Base-by-base conservation (phyloP, 1,140 invertebrate genomes). In the Anoplolepis gracilipes region DNA sequence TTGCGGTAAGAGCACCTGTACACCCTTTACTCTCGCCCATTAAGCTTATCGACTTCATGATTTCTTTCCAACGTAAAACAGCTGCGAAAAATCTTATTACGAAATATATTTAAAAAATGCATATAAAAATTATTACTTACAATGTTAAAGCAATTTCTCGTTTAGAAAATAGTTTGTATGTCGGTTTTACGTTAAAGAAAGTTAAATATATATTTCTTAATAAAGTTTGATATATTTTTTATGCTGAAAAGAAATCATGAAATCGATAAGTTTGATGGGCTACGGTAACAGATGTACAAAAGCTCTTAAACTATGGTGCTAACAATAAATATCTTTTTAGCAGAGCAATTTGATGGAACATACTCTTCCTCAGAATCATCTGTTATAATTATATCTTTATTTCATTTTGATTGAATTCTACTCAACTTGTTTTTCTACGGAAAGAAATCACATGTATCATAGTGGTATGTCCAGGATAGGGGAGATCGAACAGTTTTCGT, bases 301-400 rank as follows among this genome's bases (percentile, higher is more conserved):
- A n/a, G 5, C 25, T 30, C 1, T 49, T 65, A 70, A 77, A 55
- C 22, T 13, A 49, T 46, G 33, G 13, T 11, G 30, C 16, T 25
- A 22, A 46, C 55, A 69, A 79, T 59, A 72, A 70, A 82, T 82
- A 82, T 53, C n/a, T 42, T 39, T 73, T 73, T 42, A 42, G 25
- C 11, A n/a, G n/a, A 82, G 13, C 53, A 19, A 82, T 73, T 73
- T 25, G 53, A 82, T 36, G 25, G 25, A 22, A 70, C 46, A 57
- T 79, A 42, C 69, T 82, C 61, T 72, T 72, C 25, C 25, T 72
- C 36, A 28, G 13, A 13, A 49, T 59, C 13, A n/a, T 36, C 13
- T 79, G n/a, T 79, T 67, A 49, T 11, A 53, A 64, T 13, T 46
- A 49, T 49, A 36, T 42, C 1, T 28, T 72, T 13, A 13, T 19